These are phyloP conservation scores for Drosophila monieri DNA, from an alignment of 2,888 invertebrate genomes.

Conservation along the genomic window DNA sequence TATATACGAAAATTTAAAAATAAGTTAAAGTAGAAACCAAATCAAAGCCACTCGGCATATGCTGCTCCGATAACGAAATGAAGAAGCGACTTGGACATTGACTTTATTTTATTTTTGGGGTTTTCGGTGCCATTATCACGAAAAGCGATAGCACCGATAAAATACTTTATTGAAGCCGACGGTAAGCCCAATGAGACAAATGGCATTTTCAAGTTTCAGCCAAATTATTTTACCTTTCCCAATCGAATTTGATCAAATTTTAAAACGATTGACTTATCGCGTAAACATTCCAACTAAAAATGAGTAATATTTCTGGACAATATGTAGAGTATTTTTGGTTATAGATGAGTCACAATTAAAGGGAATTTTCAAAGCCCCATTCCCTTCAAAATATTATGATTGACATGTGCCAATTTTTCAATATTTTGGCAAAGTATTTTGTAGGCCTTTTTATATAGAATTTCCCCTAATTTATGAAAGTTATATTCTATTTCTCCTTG, in stretches of 20 bases:
- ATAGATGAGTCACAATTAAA: not conserved
- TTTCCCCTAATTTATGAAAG: not conserved
- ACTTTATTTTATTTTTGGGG: slow-evolving; percentile 15
- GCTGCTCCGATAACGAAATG: slow-evolving; percentile 53
- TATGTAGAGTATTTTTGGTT: not conserved
- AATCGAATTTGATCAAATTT: slow-evolving; percentile 10
- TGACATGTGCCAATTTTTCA: not conserved
- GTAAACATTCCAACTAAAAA: not conserved
- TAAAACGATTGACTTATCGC: slow-evolving; percentile 14
- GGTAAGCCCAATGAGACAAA: slow-evolving; percentile 64
- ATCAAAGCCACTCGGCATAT: slow-evolving; percentile 40
- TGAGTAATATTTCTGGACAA: not conserved
- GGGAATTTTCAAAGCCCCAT: not conserved
- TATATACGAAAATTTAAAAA: slow-evolving; percentile 12
- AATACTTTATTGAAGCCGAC: slow-evolving; percentile 60
- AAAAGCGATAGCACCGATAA: slow-evolving; percentile 64
- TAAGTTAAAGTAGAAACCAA: slow-evolving; percentile 30
- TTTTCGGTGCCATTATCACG: slow-evolving; percentile 21
- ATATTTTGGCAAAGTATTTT: not conserved
- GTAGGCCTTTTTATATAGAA: no score
- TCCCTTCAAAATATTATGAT: not conserved
- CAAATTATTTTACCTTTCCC: slow-evolving; percentile 36
- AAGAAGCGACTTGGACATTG: slow-evolving; percentile 39
- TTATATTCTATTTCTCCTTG: slow-evolving; percentile 30
- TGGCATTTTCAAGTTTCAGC: slow-evolving; percentile 50